Percentiles rank a stretch among this genome's conserved stretches.
These are phyloP conservation scores for Neocloeon triangulifer DNA, from an alignment of 1,140 invertebrate species.

Conservation along the genomic window DNA sequence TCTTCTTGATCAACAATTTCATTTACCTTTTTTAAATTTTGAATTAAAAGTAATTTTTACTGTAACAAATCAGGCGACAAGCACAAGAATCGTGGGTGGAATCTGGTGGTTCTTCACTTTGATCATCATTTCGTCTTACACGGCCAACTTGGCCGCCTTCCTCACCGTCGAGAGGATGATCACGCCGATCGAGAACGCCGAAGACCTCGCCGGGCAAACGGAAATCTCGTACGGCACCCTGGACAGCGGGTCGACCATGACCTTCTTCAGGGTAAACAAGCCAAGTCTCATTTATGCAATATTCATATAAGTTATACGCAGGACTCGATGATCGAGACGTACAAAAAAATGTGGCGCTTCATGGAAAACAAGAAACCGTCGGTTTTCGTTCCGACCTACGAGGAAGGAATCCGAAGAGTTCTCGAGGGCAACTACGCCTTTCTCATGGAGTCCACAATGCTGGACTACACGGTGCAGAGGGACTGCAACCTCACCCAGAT, in stretches of 20 bases:
- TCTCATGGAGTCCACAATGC: constrained; percentile 83
- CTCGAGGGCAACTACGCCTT: constrained; percentile 68
- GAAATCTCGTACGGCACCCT: constrained; percentile 64
- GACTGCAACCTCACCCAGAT: constrained; percentile 89
- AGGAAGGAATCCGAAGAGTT: constrained; percentile 59
- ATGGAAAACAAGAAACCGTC: constrained; percentile 53
- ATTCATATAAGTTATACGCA: too few relatives aligned
- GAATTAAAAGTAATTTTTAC: background rate
- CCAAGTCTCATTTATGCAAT: background rate
- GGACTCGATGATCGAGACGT: constrained; percentile 64
- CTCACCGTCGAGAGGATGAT: constrained; percentile 69
- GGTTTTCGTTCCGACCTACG: constrained; percentile 47
- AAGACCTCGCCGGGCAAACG: constrained; percentile 62
- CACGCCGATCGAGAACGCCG: constrained; percentile 63
- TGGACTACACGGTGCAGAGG: constrained; percentile 71
- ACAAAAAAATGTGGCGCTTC: constrained; percentile 71
- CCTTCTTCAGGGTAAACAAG: constrained; percentile 45
- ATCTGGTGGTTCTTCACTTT: constrained; percentile 83
- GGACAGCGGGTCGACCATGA: constrained; percentile 54
- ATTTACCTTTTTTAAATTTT: background rate
- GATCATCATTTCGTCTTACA: constrained; percentile 74
- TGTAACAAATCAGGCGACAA: constrained; percentile 32
- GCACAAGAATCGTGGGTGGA: constrained; percentile 47
- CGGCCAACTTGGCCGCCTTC: constrained; percentile 71
- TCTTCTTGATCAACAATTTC: too few relatives aligned